Conservation (phyloP, 2,797 vertebrate species). For the Rhodeus uyekii region DNA sequence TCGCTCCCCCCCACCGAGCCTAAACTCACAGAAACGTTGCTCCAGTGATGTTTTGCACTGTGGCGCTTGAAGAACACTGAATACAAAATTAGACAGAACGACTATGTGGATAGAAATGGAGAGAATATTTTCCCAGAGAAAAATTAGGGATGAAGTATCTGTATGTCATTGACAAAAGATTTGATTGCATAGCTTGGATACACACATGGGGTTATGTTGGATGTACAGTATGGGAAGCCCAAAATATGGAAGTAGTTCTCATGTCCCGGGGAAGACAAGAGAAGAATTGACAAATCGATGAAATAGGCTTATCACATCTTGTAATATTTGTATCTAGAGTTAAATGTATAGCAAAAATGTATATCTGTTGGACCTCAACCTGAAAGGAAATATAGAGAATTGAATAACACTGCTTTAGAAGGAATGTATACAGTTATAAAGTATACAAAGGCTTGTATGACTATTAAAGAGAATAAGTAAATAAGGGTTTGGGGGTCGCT, state of each 20-base stretch:
- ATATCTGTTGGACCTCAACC: neutral
- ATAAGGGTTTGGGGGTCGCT: conserved; percentile 51
- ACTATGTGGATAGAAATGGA: neutral
- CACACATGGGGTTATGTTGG: neutral
- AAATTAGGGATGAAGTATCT: neutral
- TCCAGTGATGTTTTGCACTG: neutral
- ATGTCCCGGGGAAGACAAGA: neutral
- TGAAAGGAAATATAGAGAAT: neutral
- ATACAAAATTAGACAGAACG: neutral
- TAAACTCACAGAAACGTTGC: neutral
- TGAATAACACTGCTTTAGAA: neutral
- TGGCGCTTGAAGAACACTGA: neutral
- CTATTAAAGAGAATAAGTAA: neutral
- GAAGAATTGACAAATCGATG: neutral
- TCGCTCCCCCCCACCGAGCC: neutral
- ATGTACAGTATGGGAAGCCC: neutral
- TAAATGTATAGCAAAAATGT: neutral
- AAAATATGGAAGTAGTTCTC: neutral
- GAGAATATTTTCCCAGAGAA: neutral
- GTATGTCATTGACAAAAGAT: too few species aligned
- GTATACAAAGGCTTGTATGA: neutral
- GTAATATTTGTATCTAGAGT: too few species aligned
- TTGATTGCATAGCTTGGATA: neutral
- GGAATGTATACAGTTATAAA: neutral
- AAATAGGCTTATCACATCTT: neutral